Percentiles rank a stretch among this genome's conserved stretches.
Conservation (phyloP, 2,797 vertebrate genomes). For the Takifugu ocellatus region DNA sequence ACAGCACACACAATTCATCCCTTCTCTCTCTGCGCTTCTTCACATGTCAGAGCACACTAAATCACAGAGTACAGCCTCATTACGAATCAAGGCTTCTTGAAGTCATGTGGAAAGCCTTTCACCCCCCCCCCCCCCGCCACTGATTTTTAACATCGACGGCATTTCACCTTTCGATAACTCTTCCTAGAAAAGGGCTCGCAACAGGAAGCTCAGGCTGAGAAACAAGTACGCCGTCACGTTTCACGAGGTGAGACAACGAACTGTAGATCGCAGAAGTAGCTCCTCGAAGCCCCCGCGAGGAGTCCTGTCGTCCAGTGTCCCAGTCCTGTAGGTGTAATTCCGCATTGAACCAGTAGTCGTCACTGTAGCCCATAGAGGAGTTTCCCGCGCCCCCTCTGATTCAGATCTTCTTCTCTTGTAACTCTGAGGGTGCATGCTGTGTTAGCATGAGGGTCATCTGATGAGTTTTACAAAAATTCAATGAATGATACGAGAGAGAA, state of each 20-base stretch:
- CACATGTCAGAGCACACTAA: background rate
- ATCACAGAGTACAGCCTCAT: background rate
- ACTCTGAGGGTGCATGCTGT: too few relatives aligned
- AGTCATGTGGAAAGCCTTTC: background rate
- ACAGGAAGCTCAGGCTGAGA: constrained; percentile 71
- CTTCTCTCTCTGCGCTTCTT: background rate
- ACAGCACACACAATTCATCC: background rate
- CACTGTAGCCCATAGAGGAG: background rate
- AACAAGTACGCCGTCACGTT: constrained; percentile 75
- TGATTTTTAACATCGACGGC: too few relatives aligned
- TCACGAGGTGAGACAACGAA: constrained; percentile 75
- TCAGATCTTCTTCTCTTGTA: background rate
- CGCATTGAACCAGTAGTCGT: background rate
- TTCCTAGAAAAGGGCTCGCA: constrained; percentile 75
- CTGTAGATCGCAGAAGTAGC: constrained; percentile 20
- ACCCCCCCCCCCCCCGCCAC: too few relatives aligned
- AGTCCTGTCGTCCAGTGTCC: background rate
- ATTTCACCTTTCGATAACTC: constrained; percentile 35
- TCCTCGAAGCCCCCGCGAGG: background rate
- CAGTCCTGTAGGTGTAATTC: constrained; percentile 3
- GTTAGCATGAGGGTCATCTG: background rate
- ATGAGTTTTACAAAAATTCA: background rate
- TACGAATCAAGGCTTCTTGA: background rate
- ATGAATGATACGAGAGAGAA: background rate
- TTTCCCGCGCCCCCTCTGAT: background rate